phyloP scores from a whole-genome alignment of 2,113 vertebrate genomes.

The Daboia siamensis region DNA sequence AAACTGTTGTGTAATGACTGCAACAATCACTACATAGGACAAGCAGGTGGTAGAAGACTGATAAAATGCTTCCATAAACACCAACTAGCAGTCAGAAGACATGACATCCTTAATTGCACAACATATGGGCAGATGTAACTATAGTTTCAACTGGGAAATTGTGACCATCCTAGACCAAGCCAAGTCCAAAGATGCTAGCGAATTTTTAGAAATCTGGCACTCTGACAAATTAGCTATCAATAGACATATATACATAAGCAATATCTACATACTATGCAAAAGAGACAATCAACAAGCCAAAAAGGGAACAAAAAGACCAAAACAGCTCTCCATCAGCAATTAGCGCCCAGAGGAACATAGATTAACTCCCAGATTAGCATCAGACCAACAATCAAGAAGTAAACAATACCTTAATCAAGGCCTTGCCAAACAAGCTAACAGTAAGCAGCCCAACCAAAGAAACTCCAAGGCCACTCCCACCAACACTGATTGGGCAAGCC shows the following conservation, averaged over 20 bases:
- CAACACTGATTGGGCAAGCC: neutral
- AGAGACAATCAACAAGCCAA: neutral
- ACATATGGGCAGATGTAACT: neutral
- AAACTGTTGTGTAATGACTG: neutral
- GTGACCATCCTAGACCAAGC: neutral
- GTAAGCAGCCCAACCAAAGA: neutral
- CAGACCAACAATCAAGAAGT: neutral
- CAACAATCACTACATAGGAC: neutral
- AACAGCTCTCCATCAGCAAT: neutral
- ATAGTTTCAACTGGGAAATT: neutral
- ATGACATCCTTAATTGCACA: neutral
- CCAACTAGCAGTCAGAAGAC: neutral
- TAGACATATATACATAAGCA: neutral
- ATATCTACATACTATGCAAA: neutral
- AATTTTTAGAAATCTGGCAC: neutral
- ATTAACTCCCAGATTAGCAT: neutral
- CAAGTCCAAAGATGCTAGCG: neutral
- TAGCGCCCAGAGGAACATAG: neutral
- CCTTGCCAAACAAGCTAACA: neutral
- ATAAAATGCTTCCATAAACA: neutral
- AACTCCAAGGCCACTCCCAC: neutral
- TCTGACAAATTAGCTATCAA: neutral
- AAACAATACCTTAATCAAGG: neutral
- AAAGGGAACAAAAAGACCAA: neutral
- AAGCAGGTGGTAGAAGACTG: neutral